Evolutionary conservation across 2,797 vertebrate species (phyloP).

Genomic region (Phrynocephalus forsythii): DNA sequence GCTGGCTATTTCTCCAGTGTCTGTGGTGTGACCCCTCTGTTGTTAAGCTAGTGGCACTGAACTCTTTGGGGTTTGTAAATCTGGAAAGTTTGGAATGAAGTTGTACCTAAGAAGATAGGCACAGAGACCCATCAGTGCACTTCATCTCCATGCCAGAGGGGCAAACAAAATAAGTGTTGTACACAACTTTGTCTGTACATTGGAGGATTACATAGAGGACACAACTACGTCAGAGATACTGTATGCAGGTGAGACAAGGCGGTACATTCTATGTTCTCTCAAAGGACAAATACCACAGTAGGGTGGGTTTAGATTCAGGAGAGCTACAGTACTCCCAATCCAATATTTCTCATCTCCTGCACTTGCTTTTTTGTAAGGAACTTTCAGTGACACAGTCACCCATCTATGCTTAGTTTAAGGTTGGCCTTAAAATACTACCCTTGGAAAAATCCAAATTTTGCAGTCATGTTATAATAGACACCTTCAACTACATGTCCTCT

Average conservation of each 20-base stretch:
- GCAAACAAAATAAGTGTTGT: neutral
- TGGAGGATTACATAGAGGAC: neutral
- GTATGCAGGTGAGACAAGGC: too few relatives aligned
- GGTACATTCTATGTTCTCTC: neutral
- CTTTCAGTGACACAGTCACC: too few relatives aligned
- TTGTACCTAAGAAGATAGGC: neutral
- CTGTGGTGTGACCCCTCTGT: constrained; percentile 34
- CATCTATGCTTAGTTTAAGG: neutral
- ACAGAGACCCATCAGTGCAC: neutral
- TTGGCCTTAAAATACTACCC: neutral
- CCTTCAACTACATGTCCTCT: neutral
- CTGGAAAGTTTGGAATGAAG: constrained; percentile 50
- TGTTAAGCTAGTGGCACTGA: constrained; percentile 39
- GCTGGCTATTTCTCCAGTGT: constrained; percentile 25
- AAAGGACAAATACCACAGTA: neutral
- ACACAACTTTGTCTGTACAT: neutral
- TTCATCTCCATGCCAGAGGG: neutral
- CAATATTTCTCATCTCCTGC: neutral
- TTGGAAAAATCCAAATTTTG: neutral
- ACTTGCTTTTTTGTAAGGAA: neutral
- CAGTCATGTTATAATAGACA: neutral
- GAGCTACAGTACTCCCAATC: neutral
- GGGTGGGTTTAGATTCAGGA: neutral
- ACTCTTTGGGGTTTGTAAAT: constrained; percentile 32
- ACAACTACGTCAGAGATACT: neutral